Evolutionary conservation across 2,113 vertebrate species (phyloP), one percentile per base, ranked within the genome.

Genomic region (Pampusana beccarii): DNA sequence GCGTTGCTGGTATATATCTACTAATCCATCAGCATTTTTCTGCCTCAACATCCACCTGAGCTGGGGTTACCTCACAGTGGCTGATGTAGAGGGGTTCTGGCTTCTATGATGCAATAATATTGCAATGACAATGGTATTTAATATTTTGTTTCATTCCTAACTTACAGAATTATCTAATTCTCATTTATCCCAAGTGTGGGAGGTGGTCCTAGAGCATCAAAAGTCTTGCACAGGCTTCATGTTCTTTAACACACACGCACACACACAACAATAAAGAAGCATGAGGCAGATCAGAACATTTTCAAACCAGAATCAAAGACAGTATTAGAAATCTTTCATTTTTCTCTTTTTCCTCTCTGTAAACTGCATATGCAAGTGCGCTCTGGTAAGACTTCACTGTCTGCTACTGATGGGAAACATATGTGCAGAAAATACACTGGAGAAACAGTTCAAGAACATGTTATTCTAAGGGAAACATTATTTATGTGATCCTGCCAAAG

Each of bases 391-490:
- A 66, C 60, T 78, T 94, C 71, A 60, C 78, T 1, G 9, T 78
- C 72, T 92, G 75, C 9, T 18, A 9, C 51, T 95, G 85, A 95
- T 96, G 65, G 61, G 78, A 95, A 96, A 81, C 87, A 90, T 3
- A 34, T 95, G 93, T 90, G 67, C 67, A 80, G 71, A 78, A 79
- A 95, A 71, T 36, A 81, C 65, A 36, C 69, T 66, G 65, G 50
- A 91, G 89, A 86, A 92, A 58, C 34, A 57, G 87, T 84, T 88
- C 65, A 83, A 82, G 92, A 94, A 87, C 90, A 87, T 85, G 90
- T 88, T 96, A 93, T 95, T 96, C 94, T 88, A 93, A 36, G 29
- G 73, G 58, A 95, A 90, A 70, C 19, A 42, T 51, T 90, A 84
- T 77, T 89, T 86, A 60, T 69, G 19, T 0, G 2, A 53, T 72